These are phyloP conservation scores for Byasa hedistus DNA, from an alignment of 2,888 invertebrate genomes.

Conservation along the genomic window DNA sequence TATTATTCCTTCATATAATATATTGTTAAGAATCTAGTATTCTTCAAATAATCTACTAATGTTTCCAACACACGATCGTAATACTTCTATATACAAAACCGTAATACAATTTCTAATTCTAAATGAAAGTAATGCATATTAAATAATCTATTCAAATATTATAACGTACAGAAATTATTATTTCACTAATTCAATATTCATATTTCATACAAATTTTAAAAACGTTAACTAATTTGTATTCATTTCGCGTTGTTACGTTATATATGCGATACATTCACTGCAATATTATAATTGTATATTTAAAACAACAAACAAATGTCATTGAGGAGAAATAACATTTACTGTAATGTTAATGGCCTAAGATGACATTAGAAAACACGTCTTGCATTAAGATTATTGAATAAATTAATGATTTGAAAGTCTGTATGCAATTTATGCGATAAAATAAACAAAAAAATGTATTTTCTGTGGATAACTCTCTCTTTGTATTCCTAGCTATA, in stretches of 20 bases:
- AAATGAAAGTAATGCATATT: no score
- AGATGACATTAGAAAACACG: constrained; percentile 1
- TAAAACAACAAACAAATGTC: constrained; percentile 10
- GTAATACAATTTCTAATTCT: no score
- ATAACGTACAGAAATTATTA: background rate
- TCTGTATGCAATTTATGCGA: background rate
- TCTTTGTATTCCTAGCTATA: no score
- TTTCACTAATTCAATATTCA: background rate
- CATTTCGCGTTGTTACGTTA: constrained; percentile 12
- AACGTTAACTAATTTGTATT: constrained; percentile 14
- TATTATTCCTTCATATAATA: no score
- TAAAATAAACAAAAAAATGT: background rate
- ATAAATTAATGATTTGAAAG: constrained; percentile 20
- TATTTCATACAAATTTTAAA: constrained; percentile 5
- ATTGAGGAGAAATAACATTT: constrained; percentile 1
- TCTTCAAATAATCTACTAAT: no score
- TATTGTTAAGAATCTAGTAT: no score
- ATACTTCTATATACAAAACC: no score
- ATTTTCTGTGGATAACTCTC: no score
- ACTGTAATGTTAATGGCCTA: constrained; percentile 9
- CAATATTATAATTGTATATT: constrained; percentile 12
- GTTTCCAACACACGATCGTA: no score
- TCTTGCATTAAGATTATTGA: constrained; percentile 13
- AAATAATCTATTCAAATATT: background rate
- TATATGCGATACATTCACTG: constrained; percentile 15